Percentiles rank a stretch among this genome's conserved stretches.
Evolutionary conservation across 1,140 invertebrate genomes (phyloP).

Genomic region (Formica selysi): DNA sequence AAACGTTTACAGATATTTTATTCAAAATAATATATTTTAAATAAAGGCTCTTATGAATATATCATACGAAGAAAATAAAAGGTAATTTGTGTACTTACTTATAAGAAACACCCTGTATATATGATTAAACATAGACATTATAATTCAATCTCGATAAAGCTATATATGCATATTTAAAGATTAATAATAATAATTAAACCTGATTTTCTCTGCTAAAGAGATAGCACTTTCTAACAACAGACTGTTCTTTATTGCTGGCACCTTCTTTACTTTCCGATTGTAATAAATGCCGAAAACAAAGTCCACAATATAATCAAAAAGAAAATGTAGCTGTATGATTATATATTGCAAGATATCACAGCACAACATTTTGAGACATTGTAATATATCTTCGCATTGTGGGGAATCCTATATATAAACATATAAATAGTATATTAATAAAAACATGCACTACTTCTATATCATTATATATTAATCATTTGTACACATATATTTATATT

Average conservation of each 20-base stretch:
- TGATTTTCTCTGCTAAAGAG: conserved; percentile 89
- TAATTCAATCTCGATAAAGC: background rate
- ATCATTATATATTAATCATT: too few relatives aligned
- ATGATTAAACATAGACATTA: background rate
- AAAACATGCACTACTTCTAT: too few relatives aligned
- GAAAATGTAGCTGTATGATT: conserved; percentile 79
- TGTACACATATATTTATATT: too few relatives aligned
- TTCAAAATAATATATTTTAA: too few relatives aligned
- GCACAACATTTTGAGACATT: conserved; percentile 5
- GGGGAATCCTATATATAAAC: conserved; percentile 39
- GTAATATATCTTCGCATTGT: background rate
- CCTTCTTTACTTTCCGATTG: conserved; percentile 85
- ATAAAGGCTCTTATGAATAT: too few relatives aligned
- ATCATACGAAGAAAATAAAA: too few relatives aligned
- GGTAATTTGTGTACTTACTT: too few relatives aligned
- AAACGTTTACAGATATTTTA: too few relatives aligned
- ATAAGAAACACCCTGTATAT: too few relatives aligned
- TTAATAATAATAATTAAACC: conserved; percentile 76
- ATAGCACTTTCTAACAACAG: conserved; percentile 89
- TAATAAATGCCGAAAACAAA: conserved; percentile 87
- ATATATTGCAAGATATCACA: conserved; percentile 73
- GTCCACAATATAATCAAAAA: conserved; percentile 85
- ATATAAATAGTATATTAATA: background rate
- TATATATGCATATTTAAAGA: conserved; percentile 13
- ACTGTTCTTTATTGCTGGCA: conserved; percentile 88